These are phyloP conservation scores for Leucoraja ocellata DNA, from an alignment of 2,797 vertebrate genomes.

Conservation along the genomic window DNA sequence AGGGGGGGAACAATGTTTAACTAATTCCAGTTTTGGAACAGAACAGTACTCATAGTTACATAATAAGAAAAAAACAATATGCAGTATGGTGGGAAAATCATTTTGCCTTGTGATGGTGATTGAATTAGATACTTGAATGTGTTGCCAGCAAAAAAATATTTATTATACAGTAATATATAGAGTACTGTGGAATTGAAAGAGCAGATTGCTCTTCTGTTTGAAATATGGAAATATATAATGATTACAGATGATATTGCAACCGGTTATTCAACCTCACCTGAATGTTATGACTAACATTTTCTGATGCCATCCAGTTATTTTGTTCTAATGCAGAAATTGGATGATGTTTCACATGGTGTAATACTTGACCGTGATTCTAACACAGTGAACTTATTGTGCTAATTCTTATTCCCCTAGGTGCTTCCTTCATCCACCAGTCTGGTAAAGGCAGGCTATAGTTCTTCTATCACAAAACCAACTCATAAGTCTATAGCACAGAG, in stretches of 20 bases:
- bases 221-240: background rate
- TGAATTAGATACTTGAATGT: background rate
- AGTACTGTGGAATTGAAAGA: background rate
- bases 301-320: background rate
- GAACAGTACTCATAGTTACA: no score
- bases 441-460: conserved; percentile 73
- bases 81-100: background rate
- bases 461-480: conserved; percentile 65
- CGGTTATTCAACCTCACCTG: background rate
- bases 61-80: background rate
- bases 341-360: background rate
- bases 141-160: background rate
- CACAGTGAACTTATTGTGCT: conserved; percentile 33
- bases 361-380: no score
- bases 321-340: background rate
- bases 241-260: background rate
- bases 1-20: background rate
- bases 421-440: conserved; percentile 58
- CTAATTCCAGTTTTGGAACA: no score
- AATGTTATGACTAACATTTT: background rate
- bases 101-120: background rate
- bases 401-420: conserved; percentile 49
- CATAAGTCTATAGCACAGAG: conserved; percentile 70
- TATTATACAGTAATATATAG: background rate
- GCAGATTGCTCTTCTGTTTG: background rate